Base-by-base conservation (phyloP, 2,113 vertebrate species). In the Myocastor coypus region DNA sequence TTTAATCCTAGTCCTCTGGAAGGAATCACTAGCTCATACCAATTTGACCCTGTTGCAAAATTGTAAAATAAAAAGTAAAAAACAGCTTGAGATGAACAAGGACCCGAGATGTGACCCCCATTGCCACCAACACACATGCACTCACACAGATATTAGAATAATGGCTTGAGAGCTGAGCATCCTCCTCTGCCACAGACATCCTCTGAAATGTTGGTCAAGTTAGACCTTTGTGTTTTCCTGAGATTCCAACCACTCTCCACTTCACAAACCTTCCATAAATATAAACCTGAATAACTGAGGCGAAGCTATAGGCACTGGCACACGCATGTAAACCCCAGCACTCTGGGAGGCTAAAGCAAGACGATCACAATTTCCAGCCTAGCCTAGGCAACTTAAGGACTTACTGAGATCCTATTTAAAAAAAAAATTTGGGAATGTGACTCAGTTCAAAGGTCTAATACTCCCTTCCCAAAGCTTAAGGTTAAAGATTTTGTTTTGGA, bases 191-290 rank as follows among this genome's bases (percentile, higher is more conserved):
- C 59, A 42, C 5, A 1, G 59, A 66, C 55, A 84, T 80, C 90
- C 80, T 93, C 92, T 93, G 92, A 96, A 91, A 64, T 63, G 0
- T 40, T 86, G 87, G 66, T 81, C 96, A 89, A 96, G 71, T 88
- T 77, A 92, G 24, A 75, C 75, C 89, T 95, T 84, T 95, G 89
- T 92, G 83, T 75, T 71, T 84, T 81, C 32, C 52, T 88, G 59
- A 66, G 50, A 89, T 83, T 81, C 28, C 81, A 71, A 73, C 61
- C 5, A 30, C 22, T 92, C 55, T 42, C 91, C 63, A 42, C 94
- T 52, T 81, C 9, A 89, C 87, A 64, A 71, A 78, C 89, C 30
- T 87, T 17, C 59, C 59, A 34, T 69, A 84, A 93, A 95, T 87
- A 84, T 84, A 75, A 87, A 92, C 7, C 46, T 83, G 64, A 46